Base-by-base conservation (phyloP, 2,113 vertebrate species). In the Panthera uncia region DNA sequence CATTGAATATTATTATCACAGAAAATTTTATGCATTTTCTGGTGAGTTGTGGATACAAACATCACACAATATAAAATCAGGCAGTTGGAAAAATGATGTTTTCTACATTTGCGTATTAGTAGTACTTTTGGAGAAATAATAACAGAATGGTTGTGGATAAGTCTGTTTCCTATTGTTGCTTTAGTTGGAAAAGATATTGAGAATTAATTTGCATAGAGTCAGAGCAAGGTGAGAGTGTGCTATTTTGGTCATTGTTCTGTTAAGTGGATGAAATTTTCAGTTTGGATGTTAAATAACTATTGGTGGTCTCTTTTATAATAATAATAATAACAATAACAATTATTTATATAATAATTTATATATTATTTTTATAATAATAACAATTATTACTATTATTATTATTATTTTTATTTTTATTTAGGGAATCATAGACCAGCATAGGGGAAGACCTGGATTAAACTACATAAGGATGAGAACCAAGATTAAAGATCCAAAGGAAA, bases 61-160 rank as follows among this genome's bases (percentile, higher is more conserved):
- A 87, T 73, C 73, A 95, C 82, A 95, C 82, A 52, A 81, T 69
- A 9, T 79, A 86, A 86, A 91, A 61, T 91, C 38, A 73, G 29
- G 33, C 38, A 63, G 11, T 71, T 61, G 31, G 25, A 23, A 48
- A 80, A 71, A 61, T 55, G 29, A 85, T 66, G 31, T 78, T 80
- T 95, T 86, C 14, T 63, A 52, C 73, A 76, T 71, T 86, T 91
- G 50, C 14, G 25, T 95, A 86, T 91, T 80, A 86, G 12, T 69
- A 71, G 33, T 63, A 19, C 38, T 33, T 50, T 63, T 85, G 68
- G 74, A 91, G 63, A 91, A 91, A 79, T 91, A 69, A 79, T 78
- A 71, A 80, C 18, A 80, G 73, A 91, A 79, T 79, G 38, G 7
- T 27, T 69, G 36, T 69, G 33, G 50, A 25, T 57, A 91, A 91